Base-by-base conservation (phyloP, 1,140 invertebrate species). In the Drosophila kohkoa region DNA sequence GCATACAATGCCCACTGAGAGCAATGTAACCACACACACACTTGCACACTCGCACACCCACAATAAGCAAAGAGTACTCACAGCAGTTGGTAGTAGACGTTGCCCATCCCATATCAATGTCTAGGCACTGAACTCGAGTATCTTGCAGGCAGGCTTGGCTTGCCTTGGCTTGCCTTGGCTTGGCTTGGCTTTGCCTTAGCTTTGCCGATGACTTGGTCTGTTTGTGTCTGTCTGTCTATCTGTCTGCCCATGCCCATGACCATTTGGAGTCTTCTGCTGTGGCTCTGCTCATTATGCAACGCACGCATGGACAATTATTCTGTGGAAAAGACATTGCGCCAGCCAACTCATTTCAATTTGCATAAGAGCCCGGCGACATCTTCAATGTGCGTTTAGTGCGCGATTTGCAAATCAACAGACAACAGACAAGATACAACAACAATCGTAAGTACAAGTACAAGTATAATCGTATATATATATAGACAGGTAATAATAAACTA, bases 221-320 rank as follows among this genome's bases (percentile, higher is more conserved):
- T 38, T 10, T 38, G 35, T 25, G 20, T 25, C 20, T 25, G 20
- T 25, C 20, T 25, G 3, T 25, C 35, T 5, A 2, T 3, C 7
- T 10, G 35, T 10, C 35, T 6, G 4, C 15, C 11, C 32, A 25
- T 41, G 43, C n/a, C 15, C 28, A 60, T 32, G 8, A 10, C 35
- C 7, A 38, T 8, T 25, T 38, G 41, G 28, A 49, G 57, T 30
- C 55, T 62, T 63, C 66, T 77, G 20, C 69, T 54, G 28, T 57
- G 41, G 20, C 20, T 25, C 45, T 57, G 51, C 62, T 89, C 85
- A 87, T 87, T 87, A 88, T 88, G 85, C 85, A 70, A 74, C 51
- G 77, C 85, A 88, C 85, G 85, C 85, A 89, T 62, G 67, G 77
- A 81, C 85, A 88, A 88, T 88, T 88, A 87, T 87, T 87, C 85